Base-by-base conservation (phyloP, 2,888 invertebrate species). In the Ichneumoninae sp. region DNA sequence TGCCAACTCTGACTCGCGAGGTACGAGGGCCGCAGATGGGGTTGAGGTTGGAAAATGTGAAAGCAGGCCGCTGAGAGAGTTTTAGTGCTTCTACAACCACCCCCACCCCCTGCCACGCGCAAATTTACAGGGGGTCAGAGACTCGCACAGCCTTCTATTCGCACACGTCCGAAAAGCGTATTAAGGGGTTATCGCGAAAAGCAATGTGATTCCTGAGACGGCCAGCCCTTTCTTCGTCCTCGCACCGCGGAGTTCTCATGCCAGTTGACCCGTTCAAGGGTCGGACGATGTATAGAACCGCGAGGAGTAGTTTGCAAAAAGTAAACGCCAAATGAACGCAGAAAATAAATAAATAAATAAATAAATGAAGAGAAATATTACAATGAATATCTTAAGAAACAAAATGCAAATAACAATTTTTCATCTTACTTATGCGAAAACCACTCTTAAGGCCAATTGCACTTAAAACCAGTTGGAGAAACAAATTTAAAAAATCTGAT, bases 11-110 rank as follows among this genome's bases (percentile, higher is more conserved):
- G 66, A 52, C 44, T 66, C 75, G 71, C 66, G 40, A 30, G 68
- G 66, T 19, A 22, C 44, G 40, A 44, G 40, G 33, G 66, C 10
- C n/a, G 19, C 10, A 30, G 71, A 52, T 66, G 60, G 19, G 22
- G 78, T 52, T 7, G 52, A 60, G 70, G 57, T 60, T 50, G 84
- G 52, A 71, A 71, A 68, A 44, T 68, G 68, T 8, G 78, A 76
- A 79, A 78, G 75, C 80, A 79, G 82, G 78, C 78, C 77, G 80
- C 57, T 68, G 78, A 78, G 84, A 81, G 81, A 72, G 65, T 72
- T 81, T 57, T 69, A 84, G 84, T 81, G 74, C 65, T 47, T 30
- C 57, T 76, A 26, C 79, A 57, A 47, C 44, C 3, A 10, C 54
- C 71, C 33, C 36, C 36, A 47, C 68, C 77, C 52, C 50, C 47